Evolutionary conservation across 2,888 invertebrate species (phyloP).

Genomic region (Carcina quercana): DNA sequence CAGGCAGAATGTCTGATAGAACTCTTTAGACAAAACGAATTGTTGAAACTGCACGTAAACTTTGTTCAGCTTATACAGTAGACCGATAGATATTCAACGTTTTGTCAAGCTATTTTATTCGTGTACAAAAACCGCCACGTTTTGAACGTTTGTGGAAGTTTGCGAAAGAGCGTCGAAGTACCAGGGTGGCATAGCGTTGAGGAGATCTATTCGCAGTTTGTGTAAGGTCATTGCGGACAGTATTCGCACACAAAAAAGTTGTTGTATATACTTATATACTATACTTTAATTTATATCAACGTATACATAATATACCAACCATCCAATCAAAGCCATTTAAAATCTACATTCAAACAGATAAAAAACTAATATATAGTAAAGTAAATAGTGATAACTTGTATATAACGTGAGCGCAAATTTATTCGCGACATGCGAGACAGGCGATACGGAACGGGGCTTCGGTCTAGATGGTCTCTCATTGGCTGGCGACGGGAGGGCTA

Average conservation of each 20-base stretch:
- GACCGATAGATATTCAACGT: constrained; percentile 43
- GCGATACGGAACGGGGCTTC: too few relatives aligned
- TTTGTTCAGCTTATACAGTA: too few relatives aligned
- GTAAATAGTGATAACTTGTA: neutral
- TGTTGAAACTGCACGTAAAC: too few relatives aligned
- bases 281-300: neutral
- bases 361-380: neutral
- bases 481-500: constrained; percentile 62
- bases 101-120: constrained; percentile 41
- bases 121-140: constrained; percentile 5
- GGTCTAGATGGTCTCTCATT: constrained; percentile 50
- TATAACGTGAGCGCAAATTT: constrained; percentile 41
- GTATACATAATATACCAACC: neutral
- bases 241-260: too few relatives aligned
- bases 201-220: constrained; percentile 27
- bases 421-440: constrained; percentile 58
- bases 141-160: constrained; percentile 36
- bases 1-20: too few relatives aligned
- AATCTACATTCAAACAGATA: neutral
- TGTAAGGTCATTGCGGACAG: constrained; percentile 16
- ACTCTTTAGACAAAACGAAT: too few relatives aligned
- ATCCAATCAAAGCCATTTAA: neutral
- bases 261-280: neutral
- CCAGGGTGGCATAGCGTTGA: constrained; percentile 52
- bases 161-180: constrained; percentile 36